Conservation (phyloP, 2,113 vertebrate genomes). For the Leptodactylus fuscus region DNA sequence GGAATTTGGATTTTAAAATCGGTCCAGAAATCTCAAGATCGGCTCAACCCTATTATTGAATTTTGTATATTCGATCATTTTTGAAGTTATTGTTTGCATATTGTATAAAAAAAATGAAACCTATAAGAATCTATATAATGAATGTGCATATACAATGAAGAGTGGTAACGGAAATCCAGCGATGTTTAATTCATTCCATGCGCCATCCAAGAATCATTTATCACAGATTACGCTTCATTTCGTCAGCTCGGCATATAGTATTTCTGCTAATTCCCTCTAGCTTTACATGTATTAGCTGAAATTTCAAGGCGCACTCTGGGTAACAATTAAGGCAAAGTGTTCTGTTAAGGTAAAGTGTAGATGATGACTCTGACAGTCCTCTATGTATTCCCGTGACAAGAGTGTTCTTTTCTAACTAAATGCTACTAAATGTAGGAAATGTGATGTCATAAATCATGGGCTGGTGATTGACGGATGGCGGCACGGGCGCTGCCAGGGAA, state of each 20-base stretch:
- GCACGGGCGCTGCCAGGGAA: background rate
- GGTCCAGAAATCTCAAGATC: no score
- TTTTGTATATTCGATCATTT: no score
- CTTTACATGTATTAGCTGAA: background rate
- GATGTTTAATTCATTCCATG: background rate
- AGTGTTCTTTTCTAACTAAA: background rate
- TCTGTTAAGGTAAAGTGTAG: background rate
- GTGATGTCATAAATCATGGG: background rate
- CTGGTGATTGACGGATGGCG: background rate
- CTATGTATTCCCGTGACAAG: background rate
- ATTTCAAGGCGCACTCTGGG: background rate
- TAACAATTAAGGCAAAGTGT: slow-evolving; percentile 3
- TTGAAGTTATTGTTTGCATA: no score
- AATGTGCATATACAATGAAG: background rate
- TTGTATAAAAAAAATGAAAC: no score
- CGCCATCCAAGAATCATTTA: slow-evolving; percentile 2
- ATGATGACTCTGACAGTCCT: background rate
- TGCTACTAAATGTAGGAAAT: background rate
- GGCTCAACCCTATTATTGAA: no score
- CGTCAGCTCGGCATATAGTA: slow-evolving; percentile 30
- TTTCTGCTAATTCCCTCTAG: slow-evolving; percentile 22
- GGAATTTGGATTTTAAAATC: no score
- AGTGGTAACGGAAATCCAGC: background rate
- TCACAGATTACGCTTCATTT: slow-evolving; percentile 13
- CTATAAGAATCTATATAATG: background rate